Base-by-base conservation (phyloP, 1,140 invertebrate genomes). In the Anadara kagoshimensis region DNA sequence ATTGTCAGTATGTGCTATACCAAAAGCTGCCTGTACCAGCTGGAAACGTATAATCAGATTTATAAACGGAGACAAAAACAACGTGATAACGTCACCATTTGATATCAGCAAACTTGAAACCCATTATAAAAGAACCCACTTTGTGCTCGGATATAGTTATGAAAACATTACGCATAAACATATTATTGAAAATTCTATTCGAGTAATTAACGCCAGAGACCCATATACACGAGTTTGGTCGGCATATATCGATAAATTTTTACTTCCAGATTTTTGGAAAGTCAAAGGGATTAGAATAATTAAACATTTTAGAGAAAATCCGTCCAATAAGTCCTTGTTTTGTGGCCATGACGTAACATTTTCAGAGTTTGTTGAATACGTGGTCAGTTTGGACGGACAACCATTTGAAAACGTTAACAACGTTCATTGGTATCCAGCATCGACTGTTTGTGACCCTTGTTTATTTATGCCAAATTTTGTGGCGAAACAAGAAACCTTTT, bases 191-290 rank as follows among this genome's bases (percentile, higher is more conserved):
- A 51, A 2, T 51, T 51, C 49, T 22, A 18, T 10, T 16, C 49
- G 49, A 2, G 49, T 51, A 18, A 51, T 51, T 3, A 51, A 16
- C 4, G 49, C 20, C 20, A 51, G 78, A 45, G 74, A 79, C 16
- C 78, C 78, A 8, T 76, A 70, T 49, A 41, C 65, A 22, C 43
- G 78, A n/a, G 57, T 79, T 43, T 79, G 65, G 69, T 79, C 78
- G 0, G 78, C 78, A 10, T 79, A 74, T 45, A 29, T 79, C n/a
- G 78, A 79, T 57, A 79, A 79, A 64, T 69, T 79, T 63, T 49
- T 72, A 36, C 51, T 79, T 4, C 74, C 74, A 7, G 78, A 76
- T 56, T 76, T 67, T 29, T 79, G 74, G 77, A 7, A 24, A 14
- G 47, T 43, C 5, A 22, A 36, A 8, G 72, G 67, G 7, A 11